Evolutionary conservation across 2,797 vertebrate genomes (phyloP), one percentile per base, ranked within the genome.

Genomic region (Gymnocypris eckloni): DNA sequence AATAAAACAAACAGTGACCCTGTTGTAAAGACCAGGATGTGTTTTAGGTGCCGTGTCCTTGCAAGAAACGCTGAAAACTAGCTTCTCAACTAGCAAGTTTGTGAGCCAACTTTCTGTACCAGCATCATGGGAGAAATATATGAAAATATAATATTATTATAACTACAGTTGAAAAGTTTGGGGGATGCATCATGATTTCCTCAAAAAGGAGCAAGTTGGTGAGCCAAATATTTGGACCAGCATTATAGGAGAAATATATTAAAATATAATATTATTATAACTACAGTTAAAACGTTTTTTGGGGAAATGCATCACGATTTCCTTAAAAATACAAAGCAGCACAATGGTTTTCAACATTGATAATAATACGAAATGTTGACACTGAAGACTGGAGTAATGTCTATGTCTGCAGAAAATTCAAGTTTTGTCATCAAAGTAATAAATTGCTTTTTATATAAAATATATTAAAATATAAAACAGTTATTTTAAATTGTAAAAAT

Each of bases 11-110:
- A 39, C 8, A 2, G 7, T 52, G 33, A 54, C 33, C 16, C 64
- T 48, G 7, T 22, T 79, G 8, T 18, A 33, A 80, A 81, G 7
- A 39, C 4, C 9, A 89, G 86, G 76, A 59, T 70, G 28, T 56
- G 76, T 33, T 79, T 64, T 45, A 64, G 54, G 4, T 45, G 56
- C 8, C 0, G 41, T 43, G 20, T 73, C n/a, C 66, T 39, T 69
- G 15, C 33, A 28, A 33, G 8, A 45, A 45, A 45, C 10, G 41
- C 41, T 41, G 45, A 12, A 50, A 13, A 13, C 11, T 50, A 50
- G 18, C 54, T 56, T 56, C 5, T 52, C 41, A 70, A 70, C 43
- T 56, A 39, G 75, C 28, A 59, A 78, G 56, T 39, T 10, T 6
- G 18, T 79, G 20, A 25, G 61, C 13, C n/a, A 79, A 41, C 22